Base-by-base conservation (phyloP, 2,113 vertebrate species). In the Stigmatopora nigra region DNA sequence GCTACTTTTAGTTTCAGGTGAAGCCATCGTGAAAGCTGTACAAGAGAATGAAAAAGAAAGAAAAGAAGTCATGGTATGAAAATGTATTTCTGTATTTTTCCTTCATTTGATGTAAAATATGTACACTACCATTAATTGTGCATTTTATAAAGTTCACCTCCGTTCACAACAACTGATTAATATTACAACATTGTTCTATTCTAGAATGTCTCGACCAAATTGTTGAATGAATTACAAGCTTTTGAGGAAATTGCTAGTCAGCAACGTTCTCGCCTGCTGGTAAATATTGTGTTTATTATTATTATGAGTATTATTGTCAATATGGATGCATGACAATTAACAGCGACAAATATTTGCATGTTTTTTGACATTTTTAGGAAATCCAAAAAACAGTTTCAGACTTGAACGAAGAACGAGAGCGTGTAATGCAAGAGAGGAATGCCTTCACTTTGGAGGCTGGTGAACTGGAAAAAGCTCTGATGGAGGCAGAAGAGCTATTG, bases 31-130 rank as follows among this genome's bases (percentile, higher is more conserved):
- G 47, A 73, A 87, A 67, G 51, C 70, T 65, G 72, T 76, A 46
- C 65, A 46, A 44, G 57, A 86, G 46, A 84, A 74, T 25, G 81
- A 89, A 61, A 74, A 77, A 22, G 65, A 88, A 72, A 82, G 82
- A 68, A 83, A 77, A 79, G 83, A 88, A 61, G 77, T 88, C 19
- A 73, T 85, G 88, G 89, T 91, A 49, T 4, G 61, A 3, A 44
- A 11, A 14, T 44, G 5, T 60, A 13, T 60, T 45, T 14, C 7
- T 2, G 9, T 13, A 44, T 45, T 10, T 20, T 6, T 61, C 1
- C 10, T 19, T 11, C 1, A 13, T 5, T 44, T 20, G 3, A 7
- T 60, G 9, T 41, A 41, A 41, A 41, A 41, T 41, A 4, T 41
- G 38, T 7, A 41, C 9, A 41, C 2, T 31, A 31, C 2, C 3